Base-by-base conservation (phyloP, 2,113 vertebrate genomes). In the Ovis aries region DNA sequence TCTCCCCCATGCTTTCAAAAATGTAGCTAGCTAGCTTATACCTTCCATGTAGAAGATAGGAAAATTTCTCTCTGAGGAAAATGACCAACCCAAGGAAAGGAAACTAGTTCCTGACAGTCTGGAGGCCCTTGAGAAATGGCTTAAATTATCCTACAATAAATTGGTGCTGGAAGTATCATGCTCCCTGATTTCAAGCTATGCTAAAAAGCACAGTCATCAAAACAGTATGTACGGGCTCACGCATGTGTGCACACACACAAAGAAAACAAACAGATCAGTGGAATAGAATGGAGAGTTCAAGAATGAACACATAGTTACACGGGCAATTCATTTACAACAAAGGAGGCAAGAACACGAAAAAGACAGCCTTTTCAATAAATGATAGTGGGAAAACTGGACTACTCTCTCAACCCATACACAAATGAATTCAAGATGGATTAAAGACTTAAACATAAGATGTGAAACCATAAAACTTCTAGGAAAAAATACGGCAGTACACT, bases 1-100 rank as follows among this genome's bases (percentile, higher is more conserved):
- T 92, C 36, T 82, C 74, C 53, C n/a, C 45, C 77, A 25, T 48
- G 36, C 80, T 84, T 55, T 97, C 84, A 96, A 89, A 95, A 94
- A 92, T 78, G 2, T 36, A 81, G 40, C 77, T 57, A 81, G 27
- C 84, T 57, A 88, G 62, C 64, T 84, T 78, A 57, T 14, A 85
- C 33, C 50, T 60, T 89, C 57, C 57, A 89, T 16, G 33, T 31
- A 91, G 40, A 48, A 67, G 7, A 82, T 0, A 50, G 31, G 8
- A 94, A 31, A 86, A 78, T 92, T 78, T 43, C 57, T 83, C 52
- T 96, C 62, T 88, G 77, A 94, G 50, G 78, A 78, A 92, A 89
- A 89, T 4, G 8, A 95, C 64, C 77, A 84, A 43, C 16, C 25
- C 36, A 48, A 50, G 36, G 64, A 64, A 50, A 67, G 67, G 78